Evolutionary conservation across 2,888 invertebrate genomes (phyloP), one percentile per base, ranked within the genome.

Genomic region (Liposcelis brunnea): DNA sequence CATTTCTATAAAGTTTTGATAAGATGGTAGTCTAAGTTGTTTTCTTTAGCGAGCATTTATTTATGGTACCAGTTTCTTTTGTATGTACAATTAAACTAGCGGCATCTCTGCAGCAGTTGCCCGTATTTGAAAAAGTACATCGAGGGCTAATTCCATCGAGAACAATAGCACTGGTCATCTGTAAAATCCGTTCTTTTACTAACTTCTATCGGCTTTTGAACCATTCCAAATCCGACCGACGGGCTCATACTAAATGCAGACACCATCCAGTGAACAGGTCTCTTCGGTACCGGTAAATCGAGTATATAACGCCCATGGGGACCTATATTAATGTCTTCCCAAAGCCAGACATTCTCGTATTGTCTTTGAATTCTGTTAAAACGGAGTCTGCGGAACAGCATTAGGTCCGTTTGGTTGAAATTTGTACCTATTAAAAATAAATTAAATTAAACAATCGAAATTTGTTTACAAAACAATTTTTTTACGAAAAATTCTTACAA

Each of bases 321-420:
- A 0, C 85, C 90, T 57, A 91, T 87, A 62, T 90, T 90, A 44
- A 87, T 77, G 65, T 93, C 93, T 50, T 80, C 77, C 94, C 94
- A 95, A 45, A 93, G 65, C 94, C 94, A 95, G 47, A 85, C 83
- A 63, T 91, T 90, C 56, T 91, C 89, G 63, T 91, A 94, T 59
- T 90, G 85, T 0, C 93, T 72, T 58, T 85, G 81, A 48, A 91
- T 76, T 48, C 89, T 74, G 64, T 86, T 93, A 61, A 87, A 87
- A 2, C 91, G 74, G 64, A 77, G 75, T 61, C 85, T 83, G 51
- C 87, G 71, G 68, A 84, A 90, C 54, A 76, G 67, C 0, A 70
- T 57, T 51, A 87, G 61, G 50, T 82, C 80, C 6, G 80, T 80
- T 32, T 68, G 69, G 53, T 79, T 77, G 49, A 74, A 73, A 49